A percentile compares a stretch with the other conserved stretches of the same genome.
Evolutionary conservation across 2,888 invertebrate genomes (phyloP).

Genomic region (Conomelus anceps): DNA sequence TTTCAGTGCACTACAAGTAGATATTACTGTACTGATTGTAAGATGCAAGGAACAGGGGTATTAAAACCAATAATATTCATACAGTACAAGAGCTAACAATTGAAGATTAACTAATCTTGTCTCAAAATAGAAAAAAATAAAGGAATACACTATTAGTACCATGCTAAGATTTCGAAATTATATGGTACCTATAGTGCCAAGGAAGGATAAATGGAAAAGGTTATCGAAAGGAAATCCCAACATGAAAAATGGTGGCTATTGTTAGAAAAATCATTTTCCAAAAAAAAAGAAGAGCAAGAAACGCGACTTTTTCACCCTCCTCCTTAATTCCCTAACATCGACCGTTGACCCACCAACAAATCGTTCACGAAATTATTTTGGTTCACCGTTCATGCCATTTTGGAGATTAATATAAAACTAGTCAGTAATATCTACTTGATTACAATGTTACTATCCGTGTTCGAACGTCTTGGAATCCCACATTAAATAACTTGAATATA

Average conservation of each 20-base stretch:
- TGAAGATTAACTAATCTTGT: neutral
- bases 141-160: slow-evolving; percentile 3
- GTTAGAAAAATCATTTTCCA: neutral
- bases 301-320: neutral
- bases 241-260: neutral
- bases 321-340: neutral
- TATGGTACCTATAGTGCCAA: slow-evolving; percentile 4
- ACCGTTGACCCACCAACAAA: neutral
- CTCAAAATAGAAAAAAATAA: neutral
- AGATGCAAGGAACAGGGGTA: neutral
- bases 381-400: neutral
- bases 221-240: neutral
- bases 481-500: too few species aligned
- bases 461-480: too few species aligned
- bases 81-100: neutral
- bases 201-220: neutral
- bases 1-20: neutral
- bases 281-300: neutral
- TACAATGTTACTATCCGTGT: too few species aligned
- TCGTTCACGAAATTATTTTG: neutral
- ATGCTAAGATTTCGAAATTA: neutral
- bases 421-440: neutral
- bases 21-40: neutral
- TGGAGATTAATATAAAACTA: neutral
- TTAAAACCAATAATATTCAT: too few species aligned